Base-by-base conservation (phyloP, 2,888 invertebrate species). In the Trachelus stipa region DNA sequence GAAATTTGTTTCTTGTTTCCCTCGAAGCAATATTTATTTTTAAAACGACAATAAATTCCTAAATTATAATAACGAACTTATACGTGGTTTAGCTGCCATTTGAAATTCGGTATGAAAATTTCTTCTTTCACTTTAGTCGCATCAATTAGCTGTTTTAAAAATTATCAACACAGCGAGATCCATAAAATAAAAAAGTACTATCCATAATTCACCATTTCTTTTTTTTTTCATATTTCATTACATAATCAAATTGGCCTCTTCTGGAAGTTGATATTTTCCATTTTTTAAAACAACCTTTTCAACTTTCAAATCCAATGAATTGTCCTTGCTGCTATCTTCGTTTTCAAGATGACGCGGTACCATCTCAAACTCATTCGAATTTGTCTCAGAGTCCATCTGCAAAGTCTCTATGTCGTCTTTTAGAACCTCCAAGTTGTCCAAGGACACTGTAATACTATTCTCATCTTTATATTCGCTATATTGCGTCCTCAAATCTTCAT, bases 331-430 rank as follows among this genome's bases (percentile, higher is more conserved):
- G 68, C 75, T 73, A 11, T 86, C 86, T 23, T 89, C 88, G 78
- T 85, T 88, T 11, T 85, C 87, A 1, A 82, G 83, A 23, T 83
- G 85, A 37, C 83, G 87, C 11, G 88, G 82, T 4, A 87, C 83
- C 76, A 88, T 88, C 75, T 89, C 88, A 35, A 89, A 89, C 68
- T 88, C 88, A 35, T 87, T 89, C 30, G 87, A 86, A 78, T 88
- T 88, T 11, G 84, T 82, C 30, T 85, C 86, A 0, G 86, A 86
- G 23, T 81, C 76, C 3, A 83, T 73, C 31, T 83, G 84, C 33
- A 83, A 79, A 11, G 83, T 83, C 69, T 86, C 87, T 30, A 81
- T 78, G n/a, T 83, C 80, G n/a, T 85, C 85, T 34, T 73, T 37
- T 40, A 74, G 35, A 30, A 73, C 77, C 68, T 77, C 74, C 73